These are phyloP conservation scores for Ophion ventricosus DNA, from an alignment of 2,888 invertebrate genomes.

Conservation along the genomic window DNA sequence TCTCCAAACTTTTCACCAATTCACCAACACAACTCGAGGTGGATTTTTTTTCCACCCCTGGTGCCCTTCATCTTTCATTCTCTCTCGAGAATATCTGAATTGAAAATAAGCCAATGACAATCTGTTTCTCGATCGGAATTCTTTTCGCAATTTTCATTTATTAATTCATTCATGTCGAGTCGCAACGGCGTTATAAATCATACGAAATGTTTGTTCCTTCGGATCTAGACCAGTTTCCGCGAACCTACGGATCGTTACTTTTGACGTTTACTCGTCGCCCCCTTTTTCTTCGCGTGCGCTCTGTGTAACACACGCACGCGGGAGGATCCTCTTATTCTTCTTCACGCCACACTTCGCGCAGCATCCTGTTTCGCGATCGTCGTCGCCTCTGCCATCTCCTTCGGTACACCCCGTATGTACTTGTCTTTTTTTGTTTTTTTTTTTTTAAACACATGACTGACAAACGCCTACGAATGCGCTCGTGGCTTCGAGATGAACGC, in stretches of 20 bases:
- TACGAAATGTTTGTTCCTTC: constrained; percentile 48
- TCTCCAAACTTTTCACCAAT: constrained; percentile 29
- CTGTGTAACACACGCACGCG: constrained; percentile 36
- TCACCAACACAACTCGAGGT: constrained; percentile 6
- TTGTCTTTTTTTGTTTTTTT: constrained; percentile 40
- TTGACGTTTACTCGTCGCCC: constrained; percentile 72
- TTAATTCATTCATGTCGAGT: constrained; percentile 50
- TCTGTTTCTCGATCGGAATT: constrained; percentile 9
- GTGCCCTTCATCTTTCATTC: neutral
- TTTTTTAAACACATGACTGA: constrained; percentile 60
- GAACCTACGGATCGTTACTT: constrained; percentile 61
- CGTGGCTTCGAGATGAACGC: neutral
- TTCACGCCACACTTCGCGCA: constrained; percentile 68
- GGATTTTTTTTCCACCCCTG: neutral
- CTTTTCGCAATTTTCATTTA: constrained; percentile 54
- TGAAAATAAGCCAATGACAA: neutral
- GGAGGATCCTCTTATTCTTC: constrained; percentile 54
- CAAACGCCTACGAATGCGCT: constrained; percentile 38
- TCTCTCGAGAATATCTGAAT: constrained; percentile 2
- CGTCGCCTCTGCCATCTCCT: constrained; percentile 34
- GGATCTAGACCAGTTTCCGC: constrained; percentile 60
- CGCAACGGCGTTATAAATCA: constrained; percentile 37
- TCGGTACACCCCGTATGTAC: constrained; percentile 2
- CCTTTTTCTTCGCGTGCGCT: constrained; percentile 46
- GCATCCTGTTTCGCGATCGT: constrained; percentile 65